A percentile compares a stretch with the other conserved stretches of the same genome.
phyloP scores from a whole-genome alignment of 2,888 invertebrate genomes.

The Polymixis flavicincta region DNA sequence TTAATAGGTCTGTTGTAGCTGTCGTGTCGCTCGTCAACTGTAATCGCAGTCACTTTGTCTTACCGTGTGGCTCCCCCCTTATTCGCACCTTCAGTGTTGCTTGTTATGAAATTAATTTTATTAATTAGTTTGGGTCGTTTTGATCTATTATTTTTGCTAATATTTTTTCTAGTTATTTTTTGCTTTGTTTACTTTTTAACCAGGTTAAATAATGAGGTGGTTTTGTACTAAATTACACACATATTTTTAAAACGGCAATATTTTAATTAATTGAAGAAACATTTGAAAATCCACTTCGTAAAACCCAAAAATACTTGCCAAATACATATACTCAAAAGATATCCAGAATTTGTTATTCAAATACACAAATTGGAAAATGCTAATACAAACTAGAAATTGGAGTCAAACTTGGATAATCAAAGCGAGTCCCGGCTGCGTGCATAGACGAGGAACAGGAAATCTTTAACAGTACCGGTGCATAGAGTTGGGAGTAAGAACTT shows the following conservation, averaged over 20 bases:
- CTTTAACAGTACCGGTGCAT: slow-evolving; percentile 64
- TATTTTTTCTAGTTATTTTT: no score
- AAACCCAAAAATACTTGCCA: slow-evolving; percentile 20
- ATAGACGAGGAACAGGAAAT: slow-evolving; percentile 71
- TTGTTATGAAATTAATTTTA: slow-evolving; percentile 65
- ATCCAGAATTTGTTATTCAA: slow-evolving; percentile 71
- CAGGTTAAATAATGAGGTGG: neutral
- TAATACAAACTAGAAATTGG: slow-evolving; percentile 80
- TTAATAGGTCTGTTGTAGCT: slow-evolving; percentile 80
- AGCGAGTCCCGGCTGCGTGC: slow-evolving; percentile 77
- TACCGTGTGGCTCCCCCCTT: slow-evolving; percentile 69
- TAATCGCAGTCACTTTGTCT: slow-evolving; percentile 84
- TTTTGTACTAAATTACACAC: neutral
- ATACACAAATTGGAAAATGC: slow-evolving; percentile 87
- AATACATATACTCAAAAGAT: slow-evolving; percentile 47
- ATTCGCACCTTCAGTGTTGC: slow-evolving; percentile 63
- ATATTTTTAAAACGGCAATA: neutral
- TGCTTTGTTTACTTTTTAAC: neutral
- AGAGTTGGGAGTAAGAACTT: slow-evolving; percentile 31
- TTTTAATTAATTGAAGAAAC: no score
- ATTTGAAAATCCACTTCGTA: neutral
- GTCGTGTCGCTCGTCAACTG: slow-evolving; percentile 82
- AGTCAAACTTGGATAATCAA: slow-evolving; percentile 89
- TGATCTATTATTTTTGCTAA: neutral
- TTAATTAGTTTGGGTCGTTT: slow-evolving; percentile 38